These are phyloP conservation scores for Piprites chloris DNA, from an alignment of 2,113 vertebrate species.

Conservation along the genomic window DNA sequence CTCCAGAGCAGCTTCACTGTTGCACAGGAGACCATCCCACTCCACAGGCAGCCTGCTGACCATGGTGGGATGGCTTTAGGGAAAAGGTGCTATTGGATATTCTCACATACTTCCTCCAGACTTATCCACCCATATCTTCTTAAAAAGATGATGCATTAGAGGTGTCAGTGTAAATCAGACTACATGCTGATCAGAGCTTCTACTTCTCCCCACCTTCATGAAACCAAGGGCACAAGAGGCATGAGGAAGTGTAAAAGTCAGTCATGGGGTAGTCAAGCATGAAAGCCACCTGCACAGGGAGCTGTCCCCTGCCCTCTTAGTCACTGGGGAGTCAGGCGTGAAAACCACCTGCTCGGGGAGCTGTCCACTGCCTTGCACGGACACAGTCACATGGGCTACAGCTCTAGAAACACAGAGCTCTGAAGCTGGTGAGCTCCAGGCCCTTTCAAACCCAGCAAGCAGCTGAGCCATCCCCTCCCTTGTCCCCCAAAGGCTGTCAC, in stretches of 20 bases:
- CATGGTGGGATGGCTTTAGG: not conserved
- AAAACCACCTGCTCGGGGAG: not conserved
- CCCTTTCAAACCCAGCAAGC: not conserved
- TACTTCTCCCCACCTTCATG: not conserved
- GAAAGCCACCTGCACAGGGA: not conserved
- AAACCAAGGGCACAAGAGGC: not conserved
- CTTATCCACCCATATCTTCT: not conserved
- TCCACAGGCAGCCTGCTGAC: not conserved
- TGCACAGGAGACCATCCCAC: not conserved
- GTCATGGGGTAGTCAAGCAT: not conserved
- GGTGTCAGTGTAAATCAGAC: not conserved
- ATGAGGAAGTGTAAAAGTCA: not conserved
- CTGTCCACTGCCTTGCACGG: not conserved
- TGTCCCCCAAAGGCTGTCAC: not conserved
- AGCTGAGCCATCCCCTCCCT: not conserved
- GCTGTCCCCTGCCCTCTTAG: not conserved
- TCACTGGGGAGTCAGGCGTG: not conserved
- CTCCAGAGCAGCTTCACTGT: not conserved
- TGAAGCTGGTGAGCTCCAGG: not conserved
- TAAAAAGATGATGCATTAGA: not conserved
- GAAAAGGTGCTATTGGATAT: not conserved
- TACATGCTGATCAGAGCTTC: not conserved
- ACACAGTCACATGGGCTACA: not conserved
- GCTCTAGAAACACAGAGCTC: fast-evolving
- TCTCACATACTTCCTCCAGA: not conserved